Base-by-base conservation (phyloP, 1,140 invertebrate species). In the Drosophila novamexicana region DNA sequence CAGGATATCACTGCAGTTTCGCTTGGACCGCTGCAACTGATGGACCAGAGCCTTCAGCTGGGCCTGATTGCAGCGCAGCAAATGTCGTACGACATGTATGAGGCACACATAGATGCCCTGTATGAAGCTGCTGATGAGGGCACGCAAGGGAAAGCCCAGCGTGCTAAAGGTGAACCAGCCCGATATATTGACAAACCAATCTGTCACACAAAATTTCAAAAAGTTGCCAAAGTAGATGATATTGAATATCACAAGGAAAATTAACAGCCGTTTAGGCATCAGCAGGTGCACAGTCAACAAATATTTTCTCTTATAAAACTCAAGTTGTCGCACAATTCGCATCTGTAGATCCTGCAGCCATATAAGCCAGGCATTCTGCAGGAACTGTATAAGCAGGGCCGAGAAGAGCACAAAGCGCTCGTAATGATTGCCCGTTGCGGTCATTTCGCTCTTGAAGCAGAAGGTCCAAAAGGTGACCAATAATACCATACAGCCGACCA, bases 321-420 rank as follows among this genome's bases (percentile, higher is more conserved):
- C 84, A 39, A 89, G 39, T 22, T 79, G 61, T 0, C 68, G 65
- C 1, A 89, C 81, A 1, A 89, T 81, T 7, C 71, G 74, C 1
- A 89, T 40, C 37, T 89, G 85, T 0, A 65, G 61, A 0, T 54
- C 39, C n/a, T 90, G 84, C 2, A 90, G 57, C 64, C 70, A 68
- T 1, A 85, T 68, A 0, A 90, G 65, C 84, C 84, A 89, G 14
- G 77, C 67, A 49, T 81, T 89, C 52, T 89, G 85, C n/a, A 85
- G 8, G 4, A 89, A 61, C 7, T 85, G 81, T 29, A 81, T 79
- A 7, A 52, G 16, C 8, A 90, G 32, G 5, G 74, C 81, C 9
- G 73, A 22, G 6, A 89, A 58, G 12, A 90, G 61, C 0, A 89
- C 85, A 0, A 89, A 49, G 7, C 77, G 62, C 8, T 89, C 84